Evolutionary conservation across 2,113 vertebrate genomes (phyloP), one percentile per base, ranked within the genome.

Genomic region (Anser cygnoides): DNA sequence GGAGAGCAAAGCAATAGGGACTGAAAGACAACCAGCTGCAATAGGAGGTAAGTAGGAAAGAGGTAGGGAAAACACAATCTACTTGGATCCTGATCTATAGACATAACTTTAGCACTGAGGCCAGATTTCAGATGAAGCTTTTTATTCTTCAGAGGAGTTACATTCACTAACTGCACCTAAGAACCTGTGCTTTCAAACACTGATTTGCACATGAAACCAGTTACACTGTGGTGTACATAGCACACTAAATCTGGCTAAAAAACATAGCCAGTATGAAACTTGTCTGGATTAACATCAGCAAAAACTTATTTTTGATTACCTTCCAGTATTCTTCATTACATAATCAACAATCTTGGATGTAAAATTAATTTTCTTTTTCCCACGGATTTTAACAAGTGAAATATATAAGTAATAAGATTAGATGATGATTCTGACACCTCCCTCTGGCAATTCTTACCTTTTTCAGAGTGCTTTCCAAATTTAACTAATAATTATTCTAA

Each of bases 401-500:
- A 90, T 63, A 78, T 55, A 10, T 68, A 92, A 81, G 29, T 52
- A 71, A 52, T 77, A 86, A 83, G 55, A 58, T 91, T 75, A 82
- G 43, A 62, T 62, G 16, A 87, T 62, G 25, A 94, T 82, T 93
- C 84, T 79, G 37, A 61, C 66, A 50, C 20, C 10, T 70, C 37
- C 71, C 44, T 70, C 84, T 82, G 91, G 70, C 86, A 63, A 59
- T 89, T 50, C 71, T 89, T 87, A 62, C 59, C 31, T 87, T 84
- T 93, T 75, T 49, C 41, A 43, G 63, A 87, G 29, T 66, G 31
- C 19, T 93, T 90, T 76, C 21, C 37, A 73, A 35, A 43, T 70
- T 89, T 90, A 84, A 67, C 49, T 68, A 49, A 59, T 65, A 94
- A 88, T 90, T 95, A 93, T 83, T 79, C n/a, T 54, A 89, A 95